phyloP scores from a whole-genome alignment of 2,113 vertebrate species.

The Mellivora capensis region DNA sequence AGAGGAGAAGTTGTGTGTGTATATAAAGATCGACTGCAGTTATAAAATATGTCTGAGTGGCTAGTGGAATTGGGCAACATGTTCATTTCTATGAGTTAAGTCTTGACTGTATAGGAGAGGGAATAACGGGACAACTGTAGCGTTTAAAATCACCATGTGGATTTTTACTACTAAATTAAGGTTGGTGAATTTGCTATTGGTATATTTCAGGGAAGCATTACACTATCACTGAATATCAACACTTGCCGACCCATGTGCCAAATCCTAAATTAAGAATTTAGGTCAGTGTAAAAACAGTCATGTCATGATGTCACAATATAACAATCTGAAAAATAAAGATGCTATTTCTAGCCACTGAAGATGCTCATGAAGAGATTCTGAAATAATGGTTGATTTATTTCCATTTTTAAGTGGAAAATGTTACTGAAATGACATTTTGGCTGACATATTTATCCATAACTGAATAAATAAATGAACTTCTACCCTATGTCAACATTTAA shows the following conservation, averaged over 20 bases:
- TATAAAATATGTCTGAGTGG: not conserved
- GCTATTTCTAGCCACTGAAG: not conserved
- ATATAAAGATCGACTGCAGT: not conserved
- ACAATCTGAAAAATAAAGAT: not conserved
- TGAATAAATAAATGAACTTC: not conserved
- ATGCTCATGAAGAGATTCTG: not conserved
- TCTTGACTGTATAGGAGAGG: not conserved
- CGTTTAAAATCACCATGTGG: not conserved
- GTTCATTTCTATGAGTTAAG: not conserved
- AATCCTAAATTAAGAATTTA: conserved; percentile 13
- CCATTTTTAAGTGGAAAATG: not conserved
- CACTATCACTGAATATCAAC: not conserved
- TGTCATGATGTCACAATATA: not conserved
- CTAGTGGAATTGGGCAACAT: not conserved
- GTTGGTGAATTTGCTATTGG: not conserved
- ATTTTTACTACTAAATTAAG: not conserved
- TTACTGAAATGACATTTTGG: not conserved
- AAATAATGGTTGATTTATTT: not conserved
- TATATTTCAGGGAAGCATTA: not conserved
- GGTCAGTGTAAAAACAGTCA: not conserved
- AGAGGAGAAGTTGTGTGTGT: not conserved
- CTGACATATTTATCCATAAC: not conserved
- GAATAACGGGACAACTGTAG: not conserved
- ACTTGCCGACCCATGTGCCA: not conserved
- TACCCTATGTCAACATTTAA: not conserved